Evolutionary conservation across 1,140 invertebrate genomes (phyloP), one percentile per base, ranked within the genome.

Genomic region (Babylonia areolata): DNA sequence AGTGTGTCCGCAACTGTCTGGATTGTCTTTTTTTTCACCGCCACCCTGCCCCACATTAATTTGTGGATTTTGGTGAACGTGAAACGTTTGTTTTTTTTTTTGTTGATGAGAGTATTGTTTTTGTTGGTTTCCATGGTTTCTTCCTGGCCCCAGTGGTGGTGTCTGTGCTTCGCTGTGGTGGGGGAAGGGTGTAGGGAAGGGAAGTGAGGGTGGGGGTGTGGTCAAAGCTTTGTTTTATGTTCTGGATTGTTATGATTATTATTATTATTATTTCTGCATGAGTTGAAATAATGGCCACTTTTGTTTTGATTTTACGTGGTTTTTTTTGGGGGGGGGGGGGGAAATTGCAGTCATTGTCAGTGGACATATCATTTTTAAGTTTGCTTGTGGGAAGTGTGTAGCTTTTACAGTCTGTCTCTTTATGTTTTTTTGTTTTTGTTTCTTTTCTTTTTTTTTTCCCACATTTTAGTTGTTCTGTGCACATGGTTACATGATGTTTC

Each of bases 1-100:
- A 90, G 92, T 90, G 77, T 12, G 17, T 51, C 39, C 71, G 46
- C 9, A 20, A 51, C 46, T 51, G 9, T 51, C 12, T 64, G 23
- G 28, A 23, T 3, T 51, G 46, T 51, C 46, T 51, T 51, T 51
- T 17, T n/a, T n/a, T n/a, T n/a, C n/a, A n/a, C n/a, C n/a, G n/a
- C n/a, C n/a, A n/a, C n/a, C n/a, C n/a, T n/a, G n/a, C n/a, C n/a
- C n/a, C n/a, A n/a, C n/a, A n/a, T n/a, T n/a, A n/a, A n/a, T n/a
- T n/a, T n/a, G n/a, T n/a, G n/a, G n/a, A n/a, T n/a, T n/a, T n/a
- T n/a, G n/a, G n/a, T n/a, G n/a, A n/a, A n/a, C n/a, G n/a, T n/a
- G n/a, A n/a, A n/a, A n/a, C 9, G 46, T 51, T 51, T 51, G 46
- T 51, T 51, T 51, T 17, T 51, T 64, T 64, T 0, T 0, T 11